Percentiles rank a stretch among this genome's conserved stretches.
These are phyloP conservation scores for Salvelinus fontinalis DNA, from an alignment of 2,113 vertebrate species.

Conservation along the genomic window DNA sequence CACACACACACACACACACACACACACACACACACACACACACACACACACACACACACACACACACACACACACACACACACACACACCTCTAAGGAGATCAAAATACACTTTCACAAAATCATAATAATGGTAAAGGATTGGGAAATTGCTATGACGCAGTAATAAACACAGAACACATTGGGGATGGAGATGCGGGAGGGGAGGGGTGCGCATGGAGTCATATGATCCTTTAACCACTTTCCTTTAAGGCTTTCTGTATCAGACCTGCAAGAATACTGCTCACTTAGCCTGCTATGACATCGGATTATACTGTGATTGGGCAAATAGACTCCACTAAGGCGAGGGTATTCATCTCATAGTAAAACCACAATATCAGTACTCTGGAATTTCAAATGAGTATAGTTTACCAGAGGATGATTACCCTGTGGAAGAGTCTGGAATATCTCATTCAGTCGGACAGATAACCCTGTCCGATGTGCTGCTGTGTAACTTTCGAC, in stretches of 20 bases:
- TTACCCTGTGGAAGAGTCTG: too few species aligned
- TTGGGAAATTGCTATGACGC: not conserved
- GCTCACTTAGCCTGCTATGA: too few species aligned
- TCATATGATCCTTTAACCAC: not conserved
- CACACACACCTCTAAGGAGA: not conserved
- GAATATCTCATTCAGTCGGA: too few species aligned
- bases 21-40: not conserved
- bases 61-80: not conserved
- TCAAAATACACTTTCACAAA: not conserved
- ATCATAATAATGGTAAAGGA: not conserved
- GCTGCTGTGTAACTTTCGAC: too few species aligned
- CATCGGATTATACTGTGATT: too few species aligned
- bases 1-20: not conserved
- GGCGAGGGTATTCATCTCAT: too few species aligned
- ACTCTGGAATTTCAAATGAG: too few species aligned
- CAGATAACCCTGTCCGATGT: too few species aligned
- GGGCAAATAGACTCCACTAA: too few species aligned
- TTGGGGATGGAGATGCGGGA: not conserved
- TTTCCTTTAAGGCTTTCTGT: not conserved
- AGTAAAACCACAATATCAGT: too few species aligned
- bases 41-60: not conserved
- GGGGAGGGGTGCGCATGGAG: not conserved
- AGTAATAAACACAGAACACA: not conserved
- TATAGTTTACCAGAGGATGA: too few species aligned
- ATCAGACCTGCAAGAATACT: too few species aligned